A percentile compares a stretch with the other conserved stretches of the same genome.
These are phyloP conservation scores for Homarus gammarus DNA, from an alignment of 2,888 invertebrate genomes.

Conservation along the genomic window DNA sequence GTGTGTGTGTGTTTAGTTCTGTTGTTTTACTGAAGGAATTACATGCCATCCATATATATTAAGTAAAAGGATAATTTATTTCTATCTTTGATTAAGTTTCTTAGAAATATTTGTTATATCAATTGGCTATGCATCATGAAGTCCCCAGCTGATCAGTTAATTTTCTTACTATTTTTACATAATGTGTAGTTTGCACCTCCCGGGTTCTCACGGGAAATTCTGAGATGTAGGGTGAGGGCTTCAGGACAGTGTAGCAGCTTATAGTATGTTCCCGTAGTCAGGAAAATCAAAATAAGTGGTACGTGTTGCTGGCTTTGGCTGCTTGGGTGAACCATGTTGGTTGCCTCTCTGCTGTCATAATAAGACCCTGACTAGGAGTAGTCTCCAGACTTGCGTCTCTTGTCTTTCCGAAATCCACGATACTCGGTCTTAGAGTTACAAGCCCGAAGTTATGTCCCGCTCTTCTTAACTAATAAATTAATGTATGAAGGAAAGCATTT, in stretches of 20 bases:
- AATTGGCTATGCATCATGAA: background rate
- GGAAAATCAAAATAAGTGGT: too few relatives aligned
- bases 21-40: slow-evolving; percentile 7
- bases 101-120: background rate
- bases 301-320: background rate
- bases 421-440: too few relatives aligned
- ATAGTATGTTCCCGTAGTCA: too few relatives aligned
- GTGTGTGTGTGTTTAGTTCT: background rate
- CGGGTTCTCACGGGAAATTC: background rate
- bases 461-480: too few relatives aligned
- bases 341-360: too few relatives aligned
- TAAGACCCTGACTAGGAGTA: too few relatives aligned
- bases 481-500: too few relatives aligned
- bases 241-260: background rate
- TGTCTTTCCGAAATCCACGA: too few relatives aligned
- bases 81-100: background rate
- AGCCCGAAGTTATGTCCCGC: too few relatives aligned
- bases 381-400: too few relatives aligned
- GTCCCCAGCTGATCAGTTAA: background rate
- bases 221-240: background rate
- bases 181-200: background rate
- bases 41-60: slow-evolving; percentile 34
- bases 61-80: slow-evolving; percentile 8
- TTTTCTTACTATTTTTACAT: background rate
- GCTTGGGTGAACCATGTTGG: background rate